Percentiles rank a stretch among this genome's conserved stretches.
phyloP scores from a whole-genome alignment of 2,113 vertebrate genomes.

The Catagonus wagneri region DNA sequence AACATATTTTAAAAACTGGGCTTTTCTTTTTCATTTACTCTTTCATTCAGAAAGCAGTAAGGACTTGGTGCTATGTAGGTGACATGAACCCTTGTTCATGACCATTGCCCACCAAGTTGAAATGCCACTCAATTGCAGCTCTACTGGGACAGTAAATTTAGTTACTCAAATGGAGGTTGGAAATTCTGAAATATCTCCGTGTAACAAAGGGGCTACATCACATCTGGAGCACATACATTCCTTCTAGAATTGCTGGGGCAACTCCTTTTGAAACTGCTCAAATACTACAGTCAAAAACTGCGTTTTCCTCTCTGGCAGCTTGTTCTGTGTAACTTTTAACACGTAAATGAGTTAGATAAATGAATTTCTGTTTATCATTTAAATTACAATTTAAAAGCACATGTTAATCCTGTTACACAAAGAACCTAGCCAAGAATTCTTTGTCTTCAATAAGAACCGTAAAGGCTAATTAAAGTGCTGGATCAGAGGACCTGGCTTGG shows the following conservation, averaged over 20 bases:
- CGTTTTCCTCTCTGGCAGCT: background rate
- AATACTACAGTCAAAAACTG: background rate
- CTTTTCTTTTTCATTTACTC: background rate
- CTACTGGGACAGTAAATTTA: background rate
- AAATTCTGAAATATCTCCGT: background rate
- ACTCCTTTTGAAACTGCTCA: background rate
- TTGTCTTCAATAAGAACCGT: background rate
- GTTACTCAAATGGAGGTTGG: background rate
- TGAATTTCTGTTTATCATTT: slow-evolving; percentile 24
- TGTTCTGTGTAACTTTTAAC: background rate
- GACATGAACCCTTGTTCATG: background rate
- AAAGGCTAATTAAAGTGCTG: background rate
- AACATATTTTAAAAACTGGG: background rate
- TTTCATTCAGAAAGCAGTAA: background rate
- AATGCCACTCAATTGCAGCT: background rate
- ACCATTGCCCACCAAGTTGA: background rate
- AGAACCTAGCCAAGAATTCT: background rate
- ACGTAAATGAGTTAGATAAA: slow-evolving; percentile 17
- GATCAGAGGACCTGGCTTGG: background rate
- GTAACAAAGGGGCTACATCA: background rate
- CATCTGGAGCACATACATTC: background rate
- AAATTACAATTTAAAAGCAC: background rate
- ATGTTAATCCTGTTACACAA: slow-evolving; percentile 6
- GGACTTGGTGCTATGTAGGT: background rate
- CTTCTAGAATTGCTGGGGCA: background rate